Percentiles rank a stretch among this genome's conserved stretches.
Evolutionary conservation across 2,113 vertebrate species (phyloP).

Genomic region (Cygnus buccinator): DNA sequence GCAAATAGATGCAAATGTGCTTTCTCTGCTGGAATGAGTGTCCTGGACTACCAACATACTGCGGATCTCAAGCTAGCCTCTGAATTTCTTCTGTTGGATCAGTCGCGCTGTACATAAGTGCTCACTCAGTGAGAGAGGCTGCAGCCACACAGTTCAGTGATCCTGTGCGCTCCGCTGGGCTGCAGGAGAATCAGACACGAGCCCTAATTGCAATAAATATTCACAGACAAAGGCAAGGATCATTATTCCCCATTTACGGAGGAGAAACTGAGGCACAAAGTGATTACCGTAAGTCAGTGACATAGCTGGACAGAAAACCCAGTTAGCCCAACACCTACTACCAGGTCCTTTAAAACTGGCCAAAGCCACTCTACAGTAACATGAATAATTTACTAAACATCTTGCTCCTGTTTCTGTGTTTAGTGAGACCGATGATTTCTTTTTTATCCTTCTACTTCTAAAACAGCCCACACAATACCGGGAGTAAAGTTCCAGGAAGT

Average conservation of each 20-base stretch:
- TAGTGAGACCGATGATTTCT: neutral
- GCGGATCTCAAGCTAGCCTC: neutral
- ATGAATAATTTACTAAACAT: neutral
- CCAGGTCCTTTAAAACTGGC: constrained; percentile 28
- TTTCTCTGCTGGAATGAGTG: neutral
- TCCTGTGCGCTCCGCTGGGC: neutral
- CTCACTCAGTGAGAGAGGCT: neutral
- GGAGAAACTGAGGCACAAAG: constrained; percentile 64
- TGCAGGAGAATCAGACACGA: neutral
- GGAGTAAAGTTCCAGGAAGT: constrained; percentile 30
- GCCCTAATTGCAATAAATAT: constrained; percentile 45
- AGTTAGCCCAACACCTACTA: constrained; percentile 9
- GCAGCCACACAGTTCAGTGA: neutral
- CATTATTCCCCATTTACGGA: constrained; percentile 18
- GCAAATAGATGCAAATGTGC: constrained; percentile 2
- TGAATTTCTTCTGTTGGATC: neutral
- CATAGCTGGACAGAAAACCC: constrained; percentile 11
- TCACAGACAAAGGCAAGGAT: constrained; percentile 51
- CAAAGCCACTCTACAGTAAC: neutral
- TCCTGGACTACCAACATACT: neutral
- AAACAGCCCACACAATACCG: neutral
- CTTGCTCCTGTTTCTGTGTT: constrained; percentile 2
- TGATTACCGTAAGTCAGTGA: constrained; percentile 47
- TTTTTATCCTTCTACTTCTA: constrained; percentile 5
- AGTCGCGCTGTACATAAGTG: neutral